Base-by-base conservation (phyloP, 2,797 vertebrate species). In the Champsocephalus esox region DNA sequence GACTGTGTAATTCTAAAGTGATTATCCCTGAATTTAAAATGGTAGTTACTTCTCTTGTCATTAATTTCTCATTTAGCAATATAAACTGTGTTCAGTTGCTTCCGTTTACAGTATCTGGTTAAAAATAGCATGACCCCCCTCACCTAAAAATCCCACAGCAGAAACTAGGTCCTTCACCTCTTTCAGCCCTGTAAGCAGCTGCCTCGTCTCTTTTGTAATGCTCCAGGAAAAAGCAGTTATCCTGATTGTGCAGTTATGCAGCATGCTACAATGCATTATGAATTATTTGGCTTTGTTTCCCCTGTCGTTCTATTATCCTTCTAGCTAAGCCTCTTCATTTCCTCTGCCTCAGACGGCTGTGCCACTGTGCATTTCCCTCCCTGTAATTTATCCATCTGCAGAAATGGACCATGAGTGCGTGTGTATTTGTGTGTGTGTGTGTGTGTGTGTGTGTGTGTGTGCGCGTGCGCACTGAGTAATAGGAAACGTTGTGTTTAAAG, bases 311-410 rank as follows among this genome's bases (percentile, higher is more conserved):
- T 80, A 80, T 89, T 87, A 89, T 81, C 82, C 85, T 72, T 73
- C 70, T 0, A 82, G 88, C 83, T 85, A 75, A 88, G 83, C 85
- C 81, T 87, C 85, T 85, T 88, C 83, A 84, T 89, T 90, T 87
- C 90, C 81, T 86, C 66, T 76, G 70, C 71, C 67, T 76, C 11
- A 28, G 66, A 81, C 32, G 51, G 43, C 77, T 45, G 66, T 70
- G 75, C 82, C 82, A 73, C 80, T 84, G 77, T 85, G 73, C 79
- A 82, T 88, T 87, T 88, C 71, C 66, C 80, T 76, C 81, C 75
- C 64, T 73, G 83, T 86, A 83, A 89, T 89, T 88, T 80, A 89
- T 88, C 88, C 85, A 87, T 89, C 84, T 86, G 74, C 78, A 85
- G 77, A 84, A 88, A 86, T 81, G 75, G 87, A 80, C 75, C 72